A percentile compares a stretch with the other conserved stretches of the same genome.
Evolutionary conservation across 2,113 vertebrate genomes (phyloP).

Genomic region (Notothenia coriiceps): DNA sequence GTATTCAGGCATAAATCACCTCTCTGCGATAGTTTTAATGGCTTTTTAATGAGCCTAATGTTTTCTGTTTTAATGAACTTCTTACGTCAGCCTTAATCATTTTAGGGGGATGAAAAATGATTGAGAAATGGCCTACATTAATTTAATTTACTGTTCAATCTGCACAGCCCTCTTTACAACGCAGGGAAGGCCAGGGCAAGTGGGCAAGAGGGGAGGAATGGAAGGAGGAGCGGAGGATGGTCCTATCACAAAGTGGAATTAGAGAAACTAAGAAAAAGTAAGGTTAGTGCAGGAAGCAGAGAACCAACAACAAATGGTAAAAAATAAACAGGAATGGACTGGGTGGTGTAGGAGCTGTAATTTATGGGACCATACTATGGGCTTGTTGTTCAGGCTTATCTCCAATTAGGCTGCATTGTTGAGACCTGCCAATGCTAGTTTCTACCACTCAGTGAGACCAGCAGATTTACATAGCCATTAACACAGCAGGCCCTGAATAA

Average conservation of each 20-base stretch:
- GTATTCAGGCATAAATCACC: slow-evolving; percentile 90
- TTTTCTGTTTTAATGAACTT: slow-evolving; percentile 97
- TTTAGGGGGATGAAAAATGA: slow-evolving; percentile 91
- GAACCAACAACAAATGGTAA: background rate
- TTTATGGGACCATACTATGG: slow-evolving; percentile 77
- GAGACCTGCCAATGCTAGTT: slow-evolving; percentile 75
- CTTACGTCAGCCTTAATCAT: slow-evolving; percentile 94
- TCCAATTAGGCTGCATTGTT: slow-evolving; percentile 84
- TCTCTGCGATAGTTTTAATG: slow-evolving; percentile 91
- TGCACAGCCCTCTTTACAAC: slow-evolving; percentile 83
- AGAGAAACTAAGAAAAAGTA: slow-evolving; percentile 12
- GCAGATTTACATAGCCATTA: slow-evolving; percentile 81
- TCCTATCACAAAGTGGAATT: background rate
- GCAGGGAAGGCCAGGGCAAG: slow-evolving; percentile 61
- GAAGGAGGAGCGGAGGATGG: slow-evolving; percentile 26
- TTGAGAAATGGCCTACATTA: slow-evolving; percentile 91
- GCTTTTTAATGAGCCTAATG: slow-evolving; percentile 97
- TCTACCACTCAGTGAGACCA: slow-evolving; percentile 71
- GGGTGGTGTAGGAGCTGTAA: slow-evolving; percentile 64
- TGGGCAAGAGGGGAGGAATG: slow-evolving; percentile 21
- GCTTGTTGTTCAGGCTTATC: slow-evolving; percentile 84
- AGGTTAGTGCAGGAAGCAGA: slow-evolving; percentile 21
- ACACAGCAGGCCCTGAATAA: slow-evolving; percentile 76
- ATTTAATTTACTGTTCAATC: slow-evolving; percentile 92
- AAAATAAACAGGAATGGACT: slow-evolving; percentile 25